Evolutionary conservation across 2,113 vertebrate genomes (phyloP), one percentile per base, ranked within the genome.

Genomic region (Ascaphus truei): DNA sequence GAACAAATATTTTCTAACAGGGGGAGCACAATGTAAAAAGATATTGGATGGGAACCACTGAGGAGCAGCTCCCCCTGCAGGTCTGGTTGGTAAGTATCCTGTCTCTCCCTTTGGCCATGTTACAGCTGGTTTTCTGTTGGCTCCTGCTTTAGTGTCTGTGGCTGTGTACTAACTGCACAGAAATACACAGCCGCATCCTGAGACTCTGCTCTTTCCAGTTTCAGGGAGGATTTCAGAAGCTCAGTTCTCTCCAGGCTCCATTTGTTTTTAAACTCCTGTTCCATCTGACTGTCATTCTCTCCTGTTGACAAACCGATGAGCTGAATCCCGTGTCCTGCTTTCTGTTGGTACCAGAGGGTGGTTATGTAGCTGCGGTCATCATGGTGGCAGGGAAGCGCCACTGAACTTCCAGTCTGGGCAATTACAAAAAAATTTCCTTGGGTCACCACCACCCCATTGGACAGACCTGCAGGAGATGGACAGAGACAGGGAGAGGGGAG

Each of bases 171-270:
- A 16, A 20, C 20, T 60, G 66, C 66, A 31, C 66, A 69, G 23
- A 51, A 60, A 39, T 69, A 69, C 25, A 60, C 43, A 5, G 56
- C 66, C 1, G 56, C 50, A 36, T 68, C 55, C 23, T 5, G 5
- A 10, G 15, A 5, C 31, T 20, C 4, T n/a, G 43, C 11, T 1
- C 11, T 2, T 29, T 15, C 6, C 25, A 59, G 13, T 1, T 2
- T 50, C 11, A 69, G 16, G 5, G 23, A 22, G 29, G 56, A 16
- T 3, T 30, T 23, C 2, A 20, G 33, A 5, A 29, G 12, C 7
- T 50, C 5, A n/a, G 55, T 0, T 36, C 66, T 69, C 1, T 15
- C 8, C 3, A 50, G 43, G n/a, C 30, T 18, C 66, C 55, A 69
- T 23, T 11, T 2, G 3, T 2, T 2, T 0, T 27, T 8, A 36